Base-by-base conservation (phyloP, 2,888 invertebrate genomes). In the Epistrophe eligans region DNA sequence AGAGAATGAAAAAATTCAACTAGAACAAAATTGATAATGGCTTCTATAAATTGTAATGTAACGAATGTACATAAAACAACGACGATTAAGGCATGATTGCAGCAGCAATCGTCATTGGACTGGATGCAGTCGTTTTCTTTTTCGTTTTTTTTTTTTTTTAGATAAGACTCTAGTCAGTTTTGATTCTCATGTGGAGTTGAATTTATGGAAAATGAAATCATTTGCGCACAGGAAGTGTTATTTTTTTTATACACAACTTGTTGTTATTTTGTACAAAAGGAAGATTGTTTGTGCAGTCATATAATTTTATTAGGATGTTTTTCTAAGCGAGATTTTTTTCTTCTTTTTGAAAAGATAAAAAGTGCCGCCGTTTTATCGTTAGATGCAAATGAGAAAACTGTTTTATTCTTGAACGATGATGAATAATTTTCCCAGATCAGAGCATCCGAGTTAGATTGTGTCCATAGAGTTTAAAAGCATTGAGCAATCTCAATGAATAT, bases 201-300 rank as follows among this genome's bases (percentile, higher is more conserved):
- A 67, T 62, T 81, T 71, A 35, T 64, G 66, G 48, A 66, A 66
- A 48, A 45, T 66, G 66, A 77, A 66, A 80, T 67, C 38, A 52
- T 72, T 66, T 40, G 62, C 62, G 79, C 71, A 52, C 84, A 84
- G 84, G 84, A 84, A 80, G 60, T 64, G 58, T 19, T 28, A n/a
- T 43, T 64, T 13, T 28, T 71, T 77, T 80, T 84, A 84, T 84
- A 74, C 1, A 5, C 6, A 35, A 64, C 45, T 48, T 66, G 48
- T 48, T 48, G 19, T 24, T 55, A 32, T 43, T 62, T 66, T 62
- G 28, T 48, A 67, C 35, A 70, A 79, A 58, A 66, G 64, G 24
- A 76, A 32, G 48, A 58, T 62, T 70, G 58, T 84, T 84, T 64
- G 71, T 58, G 38, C 66, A 45, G 64, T 77, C 45, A 35, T 17